A percentile compares a stretch with the other conserved stretches of the same genome.
Conservation (phyloP, 2,888 invertebrate species). For the Magallana nippona region DNA sequence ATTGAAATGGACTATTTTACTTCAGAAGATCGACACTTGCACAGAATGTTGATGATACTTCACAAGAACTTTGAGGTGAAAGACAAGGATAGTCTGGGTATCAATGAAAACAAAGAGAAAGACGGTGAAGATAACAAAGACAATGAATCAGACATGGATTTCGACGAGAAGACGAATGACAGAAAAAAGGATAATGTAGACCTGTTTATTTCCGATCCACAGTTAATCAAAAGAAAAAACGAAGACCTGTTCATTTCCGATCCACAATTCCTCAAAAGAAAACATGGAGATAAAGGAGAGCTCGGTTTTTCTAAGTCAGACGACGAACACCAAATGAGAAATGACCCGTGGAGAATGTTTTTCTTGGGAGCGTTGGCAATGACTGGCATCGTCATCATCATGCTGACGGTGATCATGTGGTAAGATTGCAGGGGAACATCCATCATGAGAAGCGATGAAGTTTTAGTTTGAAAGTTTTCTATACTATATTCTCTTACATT, state of each 20-base stretch:
- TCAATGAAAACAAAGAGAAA: background rate
- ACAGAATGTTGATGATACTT: background rate
- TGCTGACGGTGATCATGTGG: background rate
- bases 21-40: background rate
- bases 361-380: background rate
- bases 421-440: background rate
- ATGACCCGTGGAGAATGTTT: background rate
- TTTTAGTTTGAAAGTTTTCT: too few relatives aligned
- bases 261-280: slow-evolving; percentile 1
- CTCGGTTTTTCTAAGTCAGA: background rate
- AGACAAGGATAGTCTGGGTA: background rate
- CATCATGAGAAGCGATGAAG: too few relatives aligned
- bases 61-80: background rate
- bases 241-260: background rate
- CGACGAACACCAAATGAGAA: background rate
- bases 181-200: background rate
- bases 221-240: background rate
- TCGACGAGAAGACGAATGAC: background rate
- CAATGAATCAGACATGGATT: background rate
- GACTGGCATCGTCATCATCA: background rate
- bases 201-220: background rate
- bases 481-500: too few relatives aligned
- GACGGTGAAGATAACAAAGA: background rate
- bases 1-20: background rate
- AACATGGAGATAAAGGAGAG: background rate